Evolutionary conservation across 2,113 vertebrate species (phyloP).

Genomic region (Gavia stellata): DNA sequence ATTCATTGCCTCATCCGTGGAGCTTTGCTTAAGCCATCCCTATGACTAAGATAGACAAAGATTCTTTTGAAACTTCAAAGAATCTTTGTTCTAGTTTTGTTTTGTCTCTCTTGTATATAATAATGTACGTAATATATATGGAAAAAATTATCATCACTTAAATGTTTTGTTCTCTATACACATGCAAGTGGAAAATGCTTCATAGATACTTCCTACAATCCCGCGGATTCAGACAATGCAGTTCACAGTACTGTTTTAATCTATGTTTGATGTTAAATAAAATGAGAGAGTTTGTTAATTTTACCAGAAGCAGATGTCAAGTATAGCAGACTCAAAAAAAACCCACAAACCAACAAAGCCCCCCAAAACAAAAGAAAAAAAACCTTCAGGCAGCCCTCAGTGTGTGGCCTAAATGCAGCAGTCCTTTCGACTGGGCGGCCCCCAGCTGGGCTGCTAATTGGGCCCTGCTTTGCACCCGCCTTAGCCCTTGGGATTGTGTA

Average conservation of each 20-base stretch:
- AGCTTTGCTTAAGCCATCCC: conserved; percentile 2
- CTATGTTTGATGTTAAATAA: neutral
- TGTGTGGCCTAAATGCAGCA: neutral
- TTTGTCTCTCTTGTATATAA: conserved; percentile 8
- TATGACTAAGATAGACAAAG: conserved; percentile 14
- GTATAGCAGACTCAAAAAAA: neutral
- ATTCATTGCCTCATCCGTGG: neutral
- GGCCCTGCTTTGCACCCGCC: neutral
- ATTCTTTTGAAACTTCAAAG: conserved; percentile 35
- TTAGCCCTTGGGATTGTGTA: neutral
- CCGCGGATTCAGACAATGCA: neutral
- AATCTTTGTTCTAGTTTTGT: conserved; percentile 49
- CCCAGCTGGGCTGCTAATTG: neutral
- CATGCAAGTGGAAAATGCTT: neutral
- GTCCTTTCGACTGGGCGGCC: neutral
- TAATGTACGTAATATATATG: neutral
- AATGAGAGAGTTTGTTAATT: neutral
- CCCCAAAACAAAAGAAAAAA: neutral
- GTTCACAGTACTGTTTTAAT: neutral
- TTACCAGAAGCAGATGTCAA: conserved; percentile 42
- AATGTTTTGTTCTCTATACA: neutral
- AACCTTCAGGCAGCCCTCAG: neutral
- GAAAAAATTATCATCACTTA: conserved; percentile 7
- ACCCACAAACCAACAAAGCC: neutral
- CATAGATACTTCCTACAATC: neutral